Percentiles rank a stretch among this genome's conserved stretches.
Conservation (phyloP, 2,113 vertebrate species). For the Oriolus oriolus region DNA sequence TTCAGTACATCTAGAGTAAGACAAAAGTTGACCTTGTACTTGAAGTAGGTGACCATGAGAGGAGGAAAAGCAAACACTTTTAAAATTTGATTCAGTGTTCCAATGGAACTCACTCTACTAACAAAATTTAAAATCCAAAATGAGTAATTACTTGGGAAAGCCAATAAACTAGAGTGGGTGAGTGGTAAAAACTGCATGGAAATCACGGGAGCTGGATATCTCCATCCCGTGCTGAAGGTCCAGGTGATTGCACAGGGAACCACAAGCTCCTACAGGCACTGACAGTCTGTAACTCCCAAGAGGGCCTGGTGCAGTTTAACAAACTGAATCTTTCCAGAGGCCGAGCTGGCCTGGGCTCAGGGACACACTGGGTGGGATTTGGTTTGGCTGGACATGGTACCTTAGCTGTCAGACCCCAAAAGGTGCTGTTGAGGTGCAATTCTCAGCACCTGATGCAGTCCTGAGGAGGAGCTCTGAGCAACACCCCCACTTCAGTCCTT, state of each 20-base stretch:
- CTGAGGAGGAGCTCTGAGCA: not conserved
- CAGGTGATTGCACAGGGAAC: not conserved
- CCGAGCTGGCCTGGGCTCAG: not conserved
- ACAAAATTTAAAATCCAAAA: not conserved
- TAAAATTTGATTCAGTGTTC: not conserved
- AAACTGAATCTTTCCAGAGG: not conserved
- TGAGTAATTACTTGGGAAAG: not conserved
- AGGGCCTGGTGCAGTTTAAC: not conserved
- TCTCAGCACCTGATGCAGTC: not conserved
- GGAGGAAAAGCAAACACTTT: not conserved
- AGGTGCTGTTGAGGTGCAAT: fast-evolving
- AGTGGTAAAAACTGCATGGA: not conserved
- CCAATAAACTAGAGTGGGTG: not conserved
- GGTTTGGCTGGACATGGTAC: not conserved
- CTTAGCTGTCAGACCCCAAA: not conserved
- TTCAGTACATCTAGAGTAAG: not conserved
- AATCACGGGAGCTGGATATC: not conserved
- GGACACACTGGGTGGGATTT: not conserved
- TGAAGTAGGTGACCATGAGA: not conserved
- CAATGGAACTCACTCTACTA: not conserved
- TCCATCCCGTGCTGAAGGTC: not conserved
- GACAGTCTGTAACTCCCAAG: not conserved
- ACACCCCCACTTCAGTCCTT: fast-evolving
- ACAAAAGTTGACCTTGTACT: slow-evolving; percentile 21
- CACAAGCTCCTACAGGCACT: not conserved